A percentile compares a stretch with the other conserved stretches of the same genome.
Conservation (phyloP, 2,888 invertebrate genomes). For the Imbricaverruca yamaguchii region DNA sequence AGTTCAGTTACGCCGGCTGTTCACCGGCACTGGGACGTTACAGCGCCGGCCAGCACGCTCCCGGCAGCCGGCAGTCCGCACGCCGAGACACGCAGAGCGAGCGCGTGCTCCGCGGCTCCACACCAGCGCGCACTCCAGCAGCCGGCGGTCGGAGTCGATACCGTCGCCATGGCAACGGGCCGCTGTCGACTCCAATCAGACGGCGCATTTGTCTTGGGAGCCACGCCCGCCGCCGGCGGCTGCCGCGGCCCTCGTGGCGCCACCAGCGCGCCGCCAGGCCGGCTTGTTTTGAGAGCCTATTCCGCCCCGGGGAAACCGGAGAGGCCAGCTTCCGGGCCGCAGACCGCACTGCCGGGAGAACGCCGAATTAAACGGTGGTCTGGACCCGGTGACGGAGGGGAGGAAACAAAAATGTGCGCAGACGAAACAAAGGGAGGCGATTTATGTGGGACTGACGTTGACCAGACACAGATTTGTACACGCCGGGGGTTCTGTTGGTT, state of each 20-base stretch:
- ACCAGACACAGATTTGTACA: too few relatives aligned
- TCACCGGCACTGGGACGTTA: too few relatives aligned
- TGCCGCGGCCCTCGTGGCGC: neutral
- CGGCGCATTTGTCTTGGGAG: constrained; percentile 17
- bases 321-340: neutral
- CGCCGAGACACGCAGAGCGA: too few relatives aligned
- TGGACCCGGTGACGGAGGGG: neutral
- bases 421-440: too few relatives aligned
- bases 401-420: too few relatives aligned
- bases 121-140: neutral
- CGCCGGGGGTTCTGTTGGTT: too few relatives aligned
- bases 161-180: constrained; percentile 6
- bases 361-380: neutral
- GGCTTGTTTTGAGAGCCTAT: neutral
- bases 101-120: too few relatives aligned
- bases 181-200: constrained; percentile 18
- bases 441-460: too few relatives aligned
- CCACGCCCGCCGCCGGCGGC: neutral
- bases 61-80: too few relatives aligned
- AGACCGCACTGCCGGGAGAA: neutral
- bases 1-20: too few relatives aligned
- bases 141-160: neutral
- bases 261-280: neutral
- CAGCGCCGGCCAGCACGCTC: too few relatives aligned
- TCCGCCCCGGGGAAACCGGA: neutral